A percentile compares a stretch with the other conserved stretches of the same genome.
These are phyloP conservation scores for Camponotus floridanus DNA, from an alignment of 1,140 invertebrate species.

Conservation along the genomic window DNA sequence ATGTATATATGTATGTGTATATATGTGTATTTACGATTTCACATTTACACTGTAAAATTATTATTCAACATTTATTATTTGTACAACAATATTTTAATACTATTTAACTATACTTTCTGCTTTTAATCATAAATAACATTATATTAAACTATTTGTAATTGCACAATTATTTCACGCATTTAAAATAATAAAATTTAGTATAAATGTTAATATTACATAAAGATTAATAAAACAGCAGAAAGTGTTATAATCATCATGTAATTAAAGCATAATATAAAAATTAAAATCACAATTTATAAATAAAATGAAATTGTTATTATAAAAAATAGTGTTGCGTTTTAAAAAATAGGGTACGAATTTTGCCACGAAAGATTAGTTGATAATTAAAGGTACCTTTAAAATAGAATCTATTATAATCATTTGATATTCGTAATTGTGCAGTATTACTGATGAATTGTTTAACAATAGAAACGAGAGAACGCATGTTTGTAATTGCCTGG, in stretches of 20 bases:
- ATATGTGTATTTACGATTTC: not conserved
- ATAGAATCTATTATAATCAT: slow-evolving; percentile 41
- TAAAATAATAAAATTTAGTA: not conserved
- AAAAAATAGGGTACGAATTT: not conserved
- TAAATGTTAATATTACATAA: slow-evolving; percentile 6
- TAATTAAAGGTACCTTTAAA: slow-evolving; percentile 18
- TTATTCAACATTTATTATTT: not conserved
- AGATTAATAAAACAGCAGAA: not conserved
- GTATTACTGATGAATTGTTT: slow-evolving; percentile 48
- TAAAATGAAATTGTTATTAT: not conserved
- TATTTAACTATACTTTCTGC: not conserved
- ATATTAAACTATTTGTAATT: not conserved
- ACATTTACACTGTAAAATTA: too few species aligned
- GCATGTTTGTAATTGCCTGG: slow-evolving; percentile 49
- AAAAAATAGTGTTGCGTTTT: not conserved
- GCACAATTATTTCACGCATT: not conserved
- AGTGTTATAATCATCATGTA: not conserved
- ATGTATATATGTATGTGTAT: too few species aligned
- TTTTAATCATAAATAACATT: not conserved
- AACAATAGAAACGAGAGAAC: slow-evolving; percentile 56
- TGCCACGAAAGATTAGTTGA: not conserved
- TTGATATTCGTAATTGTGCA: slow-evolving; percentile 58
- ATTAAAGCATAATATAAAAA: not conserved
- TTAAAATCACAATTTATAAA: not conserved
- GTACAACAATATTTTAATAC: not conserved